These are phyloP conservation scores for Ormia ochracea DNA, from an alignment of 2,888 invertebrate species.

Conservation along the genomic window DNA sequence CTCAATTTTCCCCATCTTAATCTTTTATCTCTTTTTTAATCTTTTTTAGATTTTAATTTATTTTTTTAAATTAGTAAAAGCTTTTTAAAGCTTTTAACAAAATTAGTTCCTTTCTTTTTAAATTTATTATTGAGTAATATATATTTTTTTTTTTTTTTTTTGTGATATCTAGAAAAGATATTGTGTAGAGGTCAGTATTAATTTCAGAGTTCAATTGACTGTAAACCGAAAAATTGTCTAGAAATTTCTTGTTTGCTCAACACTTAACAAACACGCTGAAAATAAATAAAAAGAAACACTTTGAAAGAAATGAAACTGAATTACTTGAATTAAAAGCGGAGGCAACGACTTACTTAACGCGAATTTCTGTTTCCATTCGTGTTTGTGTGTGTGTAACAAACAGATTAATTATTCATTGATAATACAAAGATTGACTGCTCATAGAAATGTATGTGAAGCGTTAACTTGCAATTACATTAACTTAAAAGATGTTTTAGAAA, in stretches of 20 bases:
- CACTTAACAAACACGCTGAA: constrained; percentile 4
- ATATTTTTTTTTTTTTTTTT: not conserved
- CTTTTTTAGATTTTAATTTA: not conserved
- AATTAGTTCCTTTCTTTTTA: not conserved
- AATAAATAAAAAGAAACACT: not conserved
- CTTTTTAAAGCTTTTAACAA: not conserved
- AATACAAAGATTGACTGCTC: too few species aligned
- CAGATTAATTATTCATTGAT: constrained; percentile 40
- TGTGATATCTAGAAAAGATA: not conserved
- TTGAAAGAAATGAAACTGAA: not conserved
- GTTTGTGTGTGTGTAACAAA: constrained; percentile 18
- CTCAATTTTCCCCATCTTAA: too few species aligned
- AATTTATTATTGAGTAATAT: not conserved
- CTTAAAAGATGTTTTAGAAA: too few species aligned
- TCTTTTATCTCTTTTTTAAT: not conserved
- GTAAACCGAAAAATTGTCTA: not conserved
- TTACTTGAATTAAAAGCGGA: not conserved
- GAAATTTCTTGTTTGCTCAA: constrained; percentile 17
- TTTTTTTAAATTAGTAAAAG: too few species aligned
- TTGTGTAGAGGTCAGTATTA: constrained; percentile 34
- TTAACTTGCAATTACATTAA: too few species aligned
- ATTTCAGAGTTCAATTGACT: constrained; percentile 7
- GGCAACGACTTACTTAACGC: not conserved
- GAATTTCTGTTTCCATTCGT: not conserved
- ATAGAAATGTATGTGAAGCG: too few species aligned